Evolutionary conservation across 2,888 invertebrate genomes (phyloP).

Genomic region (Brenthis daphne): DNA sequence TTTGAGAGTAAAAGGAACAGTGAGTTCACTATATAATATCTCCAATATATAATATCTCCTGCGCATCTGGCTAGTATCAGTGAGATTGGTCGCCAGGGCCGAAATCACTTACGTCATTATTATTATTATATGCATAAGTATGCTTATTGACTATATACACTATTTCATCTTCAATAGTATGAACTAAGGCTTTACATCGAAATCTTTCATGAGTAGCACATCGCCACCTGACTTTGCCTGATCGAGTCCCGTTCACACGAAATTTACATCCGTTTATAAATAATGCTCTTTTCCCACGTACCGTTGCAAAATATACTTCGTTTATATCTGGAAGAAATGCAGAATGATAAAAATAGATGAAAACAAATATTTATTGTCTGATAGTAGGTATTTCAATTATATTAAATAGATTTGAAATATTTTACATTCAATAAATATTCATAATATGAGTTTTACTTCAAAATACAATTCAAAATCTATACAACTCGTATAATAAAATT

Average conservation of each 20-base stretch:
- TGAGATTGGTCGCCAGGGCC: too few species aligned
- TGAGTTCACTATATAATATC: too few species aligned
- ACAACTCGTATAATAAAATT: too few species aligned
- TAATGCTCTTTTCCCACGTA: slow-evolving; percentile 47
- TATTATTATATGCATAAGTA: slow-evolving; percentile 30
- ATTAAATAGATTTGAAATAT: too few species aligned
- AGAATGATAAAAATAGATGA: slow-evolving; percentile 16
- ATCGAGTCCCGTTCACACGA: slow-evolving; percentile 46
- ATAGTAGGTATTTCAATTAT: too few species aligned
- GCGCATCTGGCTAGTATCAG: too few species aligned
- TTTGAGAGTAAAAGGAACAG: too few species aligned
- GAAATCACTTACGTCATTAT: not conserved
- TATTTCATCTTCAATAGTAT: slow-evolving; percentile 49
- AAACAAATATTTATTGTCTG: not conserved
- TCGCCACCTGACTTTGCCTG: slow-evolving; percentile 52
- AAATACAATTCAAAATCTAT: too few species aligned
- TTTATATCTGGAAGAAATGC: slow-evolving; percentile 31
- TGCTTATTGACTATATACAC: slow-evolving; percentile 51
- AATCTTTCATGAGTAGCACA: slow-evolving; percentile 53
- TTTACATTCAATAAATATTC: too few species aligned
- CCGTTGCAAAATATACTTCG: slow-evolving; percentile 44
- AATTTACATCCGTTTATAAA: slow-evolving; percentile 50
- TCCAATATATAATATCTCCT: too few species aligned
- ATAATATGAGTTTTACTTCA: too few species aligned
- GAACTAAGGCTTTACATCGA: slow-evolving; percentile 53